Evolutionary conservation across 2,113 vertebrate genomes (phyloP), one percentile per base, ranked within the genome.

Genomic region (Acrocephalus kingi): DNA sequence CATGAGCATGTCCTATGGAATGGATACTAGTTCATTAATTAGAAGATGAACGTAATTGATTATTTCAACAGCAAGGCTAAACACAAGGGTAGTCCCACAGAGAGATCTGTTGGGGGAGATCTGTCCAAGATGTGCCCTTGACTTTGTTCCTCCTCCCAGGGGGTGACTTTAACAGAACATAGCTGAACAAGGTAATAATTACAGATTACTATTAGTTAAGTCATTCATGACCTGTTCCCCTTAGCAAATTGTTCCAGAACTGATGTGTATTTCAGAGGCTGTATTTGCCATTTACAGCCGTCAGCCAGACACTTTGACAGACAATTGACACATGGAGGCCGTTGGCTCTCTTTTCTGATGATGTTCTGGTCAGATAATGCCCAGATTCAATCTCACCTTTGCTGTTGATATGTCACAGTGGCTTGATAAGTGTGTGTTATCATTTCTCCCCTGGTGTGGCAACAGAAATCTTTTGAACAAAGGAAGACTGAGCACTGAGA

Each of bases 41-140:
- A 93, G 77, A 72, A 92, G 83, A 92, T 61, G 88, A 97, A 89
- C 15, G 7, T 88, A 94, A 96, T 94, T 97, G 94, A 97, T 96
- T 97, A 84, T 90, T 93, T 86, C 90, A 96, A 91, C 68, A 81
- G 78, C 63, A 85, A 91, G 84, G 64, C 93, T 93, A 96, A 96
- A 96, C 62, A 75, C 79, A 41, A 68, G 83, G 48, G 90, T 89
- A 94, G 80, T 78, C 79, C 85, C 86, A 72, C 49, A 46, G 88
- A 92, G 78, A 87, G 68, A 54, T 92, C 64, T 88, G 49, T 27
- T 89, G 49, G 56, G 76, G 54, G 49, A 93, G 76, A 87, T 88
- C 69, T 93, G 80, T 79, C 82, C 88, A 94, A 92, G 69, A 84
- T 72, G 73, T 89, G 91, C 73, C 85, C 92, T 95, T 96, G 90